Evolutionary conservation across 2,113 vertebrate genomes (phyloP).

Genomic region (Kryptolebias marmoratus): DNA sequence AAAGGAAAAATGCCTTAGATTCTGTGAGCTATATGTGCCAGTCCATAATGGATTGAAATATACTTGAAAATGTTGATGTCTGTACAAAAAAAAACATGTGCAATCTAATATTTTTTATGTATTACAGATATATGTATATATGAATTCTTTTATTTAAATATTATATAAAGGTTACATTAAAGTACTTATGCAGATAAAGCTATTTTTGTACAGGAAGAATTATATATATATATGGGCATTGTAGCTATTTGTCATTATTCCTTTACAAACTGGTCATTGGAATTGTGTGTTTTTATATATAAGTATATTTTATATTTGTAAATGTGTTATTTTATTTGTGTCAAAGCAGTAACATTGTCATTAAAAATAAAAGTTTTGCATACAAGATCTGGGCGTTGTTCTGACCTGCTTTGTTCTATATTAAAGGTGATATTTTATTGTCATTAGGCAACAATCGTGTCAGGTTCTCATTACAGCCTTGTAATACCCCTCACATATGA

Average conservation of each 20-base stretch:
- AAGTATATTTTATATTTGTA: conserved; percentile 83
- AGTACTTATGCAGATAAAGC: conserved; percentile 86
- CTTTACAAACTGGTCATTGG: conserved; percentile 79
- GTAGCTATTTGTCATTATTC: conserved; percentile 83
- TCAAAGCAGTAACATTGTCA: conserved; percentile 82
- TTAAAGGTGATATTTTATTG: conserved; percentile 55
- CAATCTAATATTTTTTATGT: conserved; percentile 85
- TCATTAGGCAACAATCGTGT: conserved; percentile 65
- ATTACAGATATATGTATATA: conserved; percentile 83
- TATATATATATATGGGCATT: conserved; percentile 89
- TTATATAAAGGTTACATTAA: conserved; percentile 83
- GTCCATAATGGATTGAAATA: conserved; percentile 85
- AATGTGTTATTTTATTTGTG: conserved; percentile 86
- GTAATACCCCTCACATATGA: conserved; percentile 57
- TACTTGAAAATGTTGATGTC: conserved; percentile 93
- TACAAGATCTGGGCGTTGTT: conserved; percentile 65
- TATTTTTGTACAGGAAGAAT: conserved; percentile 96
- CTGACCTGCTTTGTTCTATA: conserved; percentile 57
- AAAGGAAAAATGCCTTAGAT: conserved; percentile 78
- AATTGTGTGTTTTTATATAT: conserved; percentile 72
- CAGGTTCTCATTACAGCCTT: conserved; percentile 70
- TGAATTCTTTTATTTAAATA: conserved; percentile 91
- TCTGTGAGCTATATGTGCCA: conserved; percentile 78
- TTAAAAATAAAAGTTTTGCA: conserved; percentile 88
- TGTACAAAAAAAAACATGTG: conserved; percentile 88